Conservation (phyloP, 1,140 invertebrate species). For the Caerostris darwini region DNA sequence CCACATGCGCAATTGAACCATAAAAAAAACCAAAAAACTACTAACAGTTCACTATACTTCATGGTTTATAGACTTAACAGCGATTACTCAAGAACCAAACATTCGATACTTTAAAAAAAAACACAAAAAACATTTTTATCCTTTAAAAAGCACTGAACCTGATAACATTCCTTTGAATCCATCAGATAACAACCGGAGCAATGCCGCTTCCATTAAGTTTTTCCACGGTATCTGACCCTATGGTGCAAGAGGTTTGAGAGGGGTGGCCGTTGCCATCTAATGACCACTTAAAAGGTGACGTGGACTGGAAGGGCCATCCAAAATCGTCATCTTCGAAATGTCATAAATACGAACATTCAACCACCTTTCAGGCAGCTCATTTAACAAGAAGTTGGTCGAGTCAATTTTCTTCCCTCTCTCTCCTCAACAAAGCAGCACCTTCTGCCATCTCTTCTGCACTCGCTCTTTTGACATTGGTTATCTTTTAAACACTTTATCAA, state of each 20-base stretch:
- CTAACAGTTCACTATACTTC: too few species aligned
- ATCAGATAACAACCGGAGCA: neutral
- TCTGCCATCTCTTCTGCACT: neutral
- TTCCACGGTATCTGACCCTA: too few species aligned
- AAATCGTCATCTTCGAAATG: conserved; percentile 16
- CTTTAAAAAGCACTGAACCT: too few species aligned
- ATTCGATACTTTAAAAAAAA: too few species aligned
- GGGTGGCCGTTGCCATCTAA: neutral
- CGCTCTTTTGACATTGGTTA: conserved; percentile 52
- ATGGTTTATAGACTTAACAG: too few species aligned
- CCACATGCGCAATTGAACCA: too few species aligned
- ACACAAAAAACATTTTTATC: too few species aligned
- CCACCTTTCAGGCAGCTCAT: neutral
- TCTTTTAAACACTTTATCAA: conserved; percentile 65
- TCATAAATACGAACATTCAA: conserved; percentile 42
- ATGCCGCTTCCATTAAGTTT: neutral
- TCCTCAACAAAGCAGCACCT: neutral
- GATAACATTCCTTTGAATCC: too few species aligned
- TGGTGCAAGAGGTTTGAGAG: neutral
- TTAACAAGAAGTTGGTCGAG: conserved; percentile 4
- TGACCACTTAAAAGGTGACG: conserved; percentile 32
- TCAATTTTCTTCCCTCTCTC: neutral
- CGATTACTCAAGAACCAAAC: too few species aligned
- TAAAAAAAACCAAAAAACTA: too few species aligned
- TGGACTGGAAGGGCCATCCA: neutral